Percentiles rank a stretch among this genome's conserved stretches.
phyloP scores from a whole-genome alignment of 2,888 invertebrate species.

The Amitus sp. region DNA sequence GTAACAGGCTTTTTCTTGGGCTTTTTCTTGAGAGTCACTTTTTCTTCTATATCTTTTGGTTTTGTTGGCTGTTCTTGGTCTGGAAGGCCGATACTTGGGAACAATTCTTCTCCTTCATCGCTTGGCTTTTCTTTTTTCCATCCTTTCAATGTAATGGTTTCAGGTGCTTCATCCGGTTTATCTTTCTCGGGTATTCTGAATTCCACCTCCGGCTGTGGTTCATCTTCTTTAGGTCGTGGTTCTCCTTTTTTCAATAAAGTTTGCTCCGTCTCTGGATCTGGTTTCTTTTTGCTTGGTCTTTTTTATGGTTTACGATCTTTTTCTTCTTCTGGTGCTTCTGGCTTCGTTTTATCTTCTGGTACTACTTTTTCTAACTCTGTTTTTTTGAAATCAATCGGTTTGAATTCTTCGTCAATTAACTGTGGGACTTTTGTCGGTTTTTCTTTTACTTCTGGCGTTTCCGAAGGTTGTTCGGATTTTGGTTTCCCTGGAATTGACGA shows the following conservation, averaged over 20 bases:
- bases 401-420: constrained; percentile 52
- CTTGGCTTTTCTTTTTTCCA: constrained; percentile 57
- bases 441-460: constrained; percentile 49
- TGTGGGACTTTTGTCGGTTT: constrained; percentile 48
- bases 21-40: not conserved
- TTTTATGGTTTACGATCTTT: constrained; percentile 51
- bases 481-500: constrained; percentile 53
- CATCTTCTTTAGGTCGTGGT: constrained; percentile 64
- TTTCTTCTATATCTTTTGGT: not conserved
- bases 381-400: constrained; percentile 57
- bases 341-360: constrained; percentile 53
- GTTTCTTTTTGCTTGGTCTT: constrained; percentile 52
- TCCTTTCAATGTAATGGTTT: constrained; percentile 58
- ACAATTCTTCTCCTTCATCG: constrained; percentile 41
- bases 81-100: no score
- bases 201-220: constrained; percentile 64
- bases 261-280: constrained; percentile 58
- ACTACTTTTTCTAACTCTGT: constrained; percentile 60
- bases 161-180: constrained; percentile 58
- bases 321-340: constrained; percentile 54
- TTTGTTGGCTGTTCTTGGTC: no score
- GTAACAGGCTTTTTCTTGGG: constrained; percentile 31
- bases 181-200: constrained; percentile 57
- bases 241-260: constrained; percentile 60
- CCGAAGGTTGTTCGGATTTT: constrained; percentile 47